phyloP scores from a whole-genome alignment of 2,888 invertebrate genomes.

The Ichneumon xanthorius region DNA sequence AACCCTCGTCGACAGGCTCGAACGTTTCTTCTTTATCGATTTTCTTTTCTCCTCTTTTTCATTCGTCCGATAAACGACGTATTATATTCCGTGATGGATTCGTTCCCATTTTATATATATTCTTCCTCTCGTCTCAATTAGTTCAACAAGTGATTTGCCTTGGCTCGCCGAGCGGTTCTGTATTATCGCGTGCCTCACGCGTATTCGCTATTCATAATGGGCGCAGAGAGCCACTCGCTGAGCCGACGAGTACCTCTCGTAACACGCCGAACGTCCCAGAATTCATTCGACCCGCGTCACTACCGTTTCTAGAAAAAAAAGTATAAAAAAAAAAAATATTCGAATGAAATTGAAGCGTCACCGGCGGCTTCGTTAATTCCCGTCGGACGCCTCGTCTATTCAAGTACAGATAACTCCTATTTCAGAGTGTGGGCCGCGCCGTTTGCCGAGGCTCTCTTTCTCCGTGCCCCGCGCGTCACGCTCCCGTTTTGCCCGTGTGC shows the following conservation, averaged over 20 bases:
- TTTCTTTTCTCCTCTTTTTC: neutral
- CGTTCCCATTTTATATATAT: neutral
- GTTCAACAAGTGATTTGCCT: conserved; percentile 42
- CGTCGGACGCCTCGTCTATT: conserved; percentile 57
- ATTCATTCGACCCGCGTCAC: conserved; percentile 50
- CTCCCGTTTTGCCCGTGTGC: conserved; percentile 11
- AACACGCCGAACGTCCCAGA: conserved; percentile 16
- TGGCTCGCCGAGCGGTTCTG: neutral
- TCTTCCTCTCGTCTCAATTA: conserved; percentile 34
- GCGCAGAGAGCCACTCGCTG: neutral
- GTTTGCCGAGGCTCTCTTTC: conserved; percentile 21
- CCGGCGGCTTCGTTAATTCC: conserved; percentile 58
- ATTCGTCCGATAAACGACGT: conserved; percentile 21
- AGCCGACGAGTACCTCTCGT: neutral
- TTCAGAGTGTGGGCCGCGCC: conserved; percentile 33
- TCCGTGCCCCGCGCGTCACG: conserved; percentile 52
- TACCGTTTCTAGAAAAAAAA: conserved; percentile 50
- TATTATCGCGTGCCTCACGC: neutral
- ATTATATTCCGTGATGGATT: neutral
- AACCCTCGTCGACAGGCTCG: conserved; percentile 25
- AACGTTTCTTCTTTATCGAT: conserved; percentile 37
- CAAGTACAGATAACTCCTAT: conserved; percentile 56
- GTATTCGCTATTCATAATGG: neutral
- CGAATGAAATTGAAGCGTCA: conserved; percentile 60
- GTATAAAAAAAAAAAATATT: conserved; percentile 6